These are phyloP conservation scores for Pseudoips prasinana DNA, from an alignment of 2,888 invertebrate species.

Conservation along the genomic window DNA sequence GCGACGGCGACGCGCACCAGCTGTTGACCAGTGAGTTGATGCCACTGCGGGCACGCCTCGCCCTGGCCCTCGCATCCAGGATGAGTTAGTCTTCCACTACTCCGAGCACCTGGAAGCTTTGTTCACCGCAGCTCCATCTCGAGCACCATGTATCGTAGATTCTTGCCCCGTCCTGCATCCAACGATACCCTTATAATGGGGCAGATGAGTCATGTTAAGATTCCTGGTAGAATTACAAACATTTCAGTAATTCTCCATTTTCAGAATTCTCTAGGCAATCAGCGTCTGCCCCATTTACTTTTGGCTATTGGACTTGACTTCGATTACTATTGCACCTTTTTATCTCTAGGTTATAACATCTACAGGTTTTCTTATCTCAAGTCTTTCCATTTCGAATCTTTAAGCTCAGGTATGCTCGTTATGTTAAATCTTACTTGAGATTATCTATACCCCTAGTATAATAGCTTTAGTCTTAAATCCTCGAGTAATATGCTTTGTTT, in stretches of 20 bases:
- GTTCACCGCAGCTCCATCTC: conserved; percentile 50
- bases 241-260: background rate
- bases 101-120: conserved; percentile 70
- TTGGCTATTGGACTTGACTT: conserved; percentile 30
- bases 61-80: conserved; percentile 78
- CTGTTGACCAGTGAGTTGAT: conserved; percentile 86
- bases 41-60: conserved; percentile 77
- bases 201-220: conserved; percentile 19
- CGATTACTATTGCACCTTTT: conserved; percentile 32
- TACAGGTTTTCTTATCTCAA: conserved; percentile 23
- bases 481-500: conserved; percentile 27
- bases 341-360: conserved; percentile 21
- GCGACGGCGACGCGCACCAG: conserved; percentile 87
- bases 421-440: too few relatives aligned
- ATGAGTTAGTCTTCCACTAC: conserved; percentile 84
- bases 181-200: conserved; percentile 26
- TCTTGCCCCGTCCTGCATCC: conserved; percentile 29
- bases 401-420: too few relatives aligned
- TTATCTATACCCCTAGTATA: too few relatives aligned
- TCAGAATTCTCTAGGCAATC: conserved; percentile 9
- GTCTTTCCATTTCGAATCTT: too few relatives aligned
- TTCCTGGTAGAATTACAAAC: too few relatives aligned
- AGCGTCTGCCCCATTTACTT: conserved; percentile 34
- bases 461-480: conserved; percentile 14
- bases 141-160: conserved; percentile 33